Conservation (phyloP, 1,140 invertebrate species). For the Tetragnatha versicolor region DNA sequence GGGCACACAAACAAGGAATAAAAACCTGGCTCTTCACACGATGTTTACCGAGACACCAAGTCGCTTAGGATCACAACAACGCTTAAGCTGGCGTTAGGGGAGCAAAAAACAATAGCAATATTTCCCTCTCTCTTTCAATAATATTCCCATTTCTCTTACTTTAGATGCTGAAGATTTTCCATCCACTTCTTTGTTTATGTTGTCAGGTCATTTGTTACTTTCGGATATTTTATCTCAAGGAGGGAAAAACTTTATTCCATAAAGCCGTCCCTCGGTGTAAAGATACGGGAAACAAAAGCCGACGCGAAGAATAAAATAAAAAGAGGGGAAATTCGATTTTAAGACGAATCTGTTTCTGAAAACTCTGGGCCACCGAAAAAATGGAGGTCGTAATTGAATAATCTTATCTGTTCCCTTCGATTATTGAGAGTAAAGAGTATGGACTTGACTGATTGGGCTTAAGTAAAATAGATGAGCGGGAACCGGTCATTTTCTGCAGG, state of each 20-base stretch:
- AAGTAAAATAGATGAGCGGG: conserved; percentile 38
- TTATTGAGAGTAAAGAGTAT: conserved; percentile 28
- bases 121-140: conserved; percentile 38
- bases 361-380: not conserved
- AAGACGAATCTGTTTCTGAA: conserved; percentile 21
- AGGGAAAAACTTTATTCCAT: not conserved
- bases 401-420: conserved; percentile 32
- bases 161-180: conserved; percentile 42
- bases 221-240: conserved; percentile 19
- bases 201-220: conserved; percentile 48
- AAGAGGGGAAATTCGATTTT: conserved; percentile 33
- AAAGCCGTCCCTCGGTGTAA: not conserved
- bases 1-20: no score
- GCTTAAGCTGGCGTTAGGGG: no score
- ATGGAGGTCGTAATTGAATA: conserved; percentile 35
- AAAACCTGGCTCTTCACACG: no score
- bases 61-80: no score
- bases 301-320: not conserved
- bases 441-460: conserved; percentile 34
- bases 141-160: conserved; percentile 51
- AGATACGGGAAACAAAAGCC: no score
- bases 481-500: not conserved
- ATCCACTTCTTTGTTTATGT: conserved; percentile 17
- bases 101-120: no score
- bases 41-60: no score